A percentile compares a stretch with the other conserved stretches of the same genome.
Evolutionary conservation across 2,797 vertebrate species (phyloP).

Genomic region (Rhinella marina): DNA sequence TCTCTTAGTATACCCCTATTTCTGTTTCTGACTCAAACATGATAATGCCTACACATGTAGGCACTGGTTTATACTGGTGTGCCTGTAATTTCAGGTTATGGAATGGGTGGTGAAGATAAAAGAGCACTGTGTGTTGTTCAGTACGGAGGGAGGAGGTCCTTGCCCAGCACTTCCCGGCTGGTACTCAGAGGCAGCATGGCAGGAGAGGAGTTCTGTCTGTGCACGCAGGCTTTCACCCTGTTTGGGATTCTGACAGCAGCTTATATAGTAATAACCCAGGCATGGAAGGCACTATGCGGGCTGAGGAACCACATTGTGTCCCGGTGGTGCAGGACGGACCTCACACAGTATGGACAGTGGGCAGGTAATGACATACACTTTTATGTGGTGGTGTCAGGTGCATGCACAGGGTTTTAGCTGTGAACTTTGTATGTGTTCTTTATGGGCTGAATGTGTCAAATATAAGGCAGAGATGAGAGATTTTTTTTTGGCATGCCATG

Average conservation of each 20-base stretch:
- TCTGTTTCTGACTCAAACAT: no score
- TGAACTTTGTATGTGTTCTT: not conserved
- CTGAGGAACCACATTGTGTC: slow-evolving; percentile 33
- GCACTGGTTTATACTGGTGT: not conserved
- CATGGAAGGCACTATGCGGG: slow-evolving; percentile 25
- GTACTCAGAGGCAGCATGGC: slow-evolving; percentile 5
- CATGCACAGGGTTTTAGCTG: not conserved
- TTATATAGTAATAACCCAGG: not conserved
- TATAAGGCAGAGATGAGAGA: not conserved
- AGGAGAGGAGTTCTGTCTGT: not conserved
- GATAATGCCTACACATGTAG: no score
- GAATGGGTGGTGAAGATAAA: not conserved
- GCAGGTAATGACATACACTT: slow-evolving; percentile 31
- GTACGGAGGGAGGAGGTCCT: not conserved
- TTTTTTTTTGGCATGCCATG: not conserved
- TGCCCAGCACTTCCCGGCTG: not conserved
- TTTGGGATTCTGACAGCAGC: slow-evolving; percentile 33
- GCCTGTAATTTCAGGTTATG: not conserved
- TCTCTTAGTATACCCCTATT: no score
- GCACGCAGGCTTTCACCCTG: slow-evolving; percentile 6
- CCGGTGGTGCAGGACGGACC: slow-evolving; percentile 25
- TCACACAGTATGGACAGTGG: slow-evolving; percentile 54
- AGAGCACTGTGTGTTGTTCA: not conserved
- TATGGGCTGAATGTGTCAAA: not conserved
- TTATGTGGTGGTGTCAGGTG: not conserved